These are phyloP conservation scores for Sarcophaga rosellei DNA, from an alignment of 2,888 invertebrate species.

Conservation along the genomic window DNA sequence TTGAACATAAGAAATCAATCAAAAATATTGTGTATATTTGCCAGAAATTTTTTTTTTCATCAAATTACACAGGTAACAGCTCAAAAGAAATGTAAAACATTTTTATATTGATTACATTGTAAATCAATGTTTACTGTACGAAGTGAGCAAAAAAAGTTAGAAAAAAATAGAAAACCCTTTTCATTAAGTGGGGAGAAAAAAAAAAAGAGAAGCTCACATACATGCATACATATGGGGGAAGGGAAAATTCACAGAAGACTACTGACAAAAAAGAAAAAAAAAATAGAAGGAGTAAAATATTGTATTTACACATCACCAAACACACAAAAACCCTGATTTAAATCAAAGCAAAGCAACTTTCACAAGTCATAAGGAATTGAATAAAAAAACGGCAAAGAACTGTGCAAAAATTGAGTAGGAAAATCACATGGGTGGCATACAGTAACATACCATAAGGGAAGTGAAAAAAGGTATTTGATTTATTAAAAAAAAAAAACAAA, in stretches of 20 bases:
- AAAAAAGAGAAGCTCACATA: neutral
- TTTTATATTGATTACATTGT: constrained; percentile 61
- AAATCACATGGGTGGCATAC: constrained; percentile 22
- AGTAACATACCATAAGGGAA: constrained; percentile 3
- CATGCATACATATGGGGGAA: neutral
- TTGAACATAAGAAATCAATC: constrained; percentile 49
- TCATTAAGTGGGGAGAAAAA: constrained; percentile 36
- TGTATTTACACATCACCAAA: constrained; percentile 40
- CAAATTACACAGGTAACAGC: constrained; percentile 19
- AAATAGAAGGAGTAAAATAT: neutral
- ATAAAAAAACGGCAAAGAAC: neutral
- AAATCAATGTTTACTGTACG: constrained; percentile 44
- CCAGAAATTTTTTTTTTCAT: constrained; percentile 15
- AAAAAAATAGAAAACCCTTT: constrained; percentile 28
- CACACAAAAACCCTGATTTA: constrained; percentile 44
- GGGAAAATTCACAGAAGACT: neutral
- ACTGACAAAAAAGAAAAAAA: neutral
- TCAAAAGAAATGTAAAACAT: constrained; percentile 43
- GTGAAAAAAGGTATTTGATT: constrained; percentile 46
- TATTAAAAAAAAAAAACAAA: constrained; percentile 36
- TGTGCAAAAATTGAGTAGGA: neutral
- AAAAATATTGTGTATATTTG: constrained; percentile 28
- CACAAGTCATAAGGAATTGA: constrained; percentile 14
- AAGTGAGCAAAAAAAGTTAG: too few species aligned
- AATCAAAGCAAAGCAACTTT: constrained; percentile 47